Evolutionary conservation across 2,888 invertebrate species (phyloP).

Genomic region (Trichopria drosophilae): DNA sequence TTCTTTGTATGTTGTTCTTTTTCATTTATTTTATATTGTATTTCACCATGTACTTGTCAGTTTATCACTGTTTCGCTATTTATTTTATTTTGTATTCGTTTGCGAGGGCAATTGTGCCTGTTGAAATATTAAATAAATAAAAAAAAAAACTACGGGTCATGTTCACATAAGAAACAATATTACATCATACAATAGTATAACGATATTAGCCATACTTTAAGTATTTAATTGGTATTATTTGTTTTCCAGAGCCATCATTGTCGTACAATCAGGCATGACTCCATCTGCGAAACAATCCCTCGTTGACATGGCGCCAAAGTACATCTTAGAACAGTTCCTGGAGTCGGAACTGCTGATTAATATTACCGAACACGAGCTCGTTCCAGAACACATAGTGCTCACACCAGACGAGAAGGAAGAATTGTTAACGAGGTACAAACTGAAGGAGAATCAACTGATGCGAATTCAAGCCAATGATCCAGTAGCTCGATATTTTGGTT

Average conservation of each 20-base stretch:
- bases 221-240: slow-evolving; percentile 4
- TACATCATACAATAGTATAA: too few relatives aligned
- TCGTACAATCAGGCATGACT: slow-evolving; percentile 98
- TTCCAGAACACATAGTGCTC: slow-evolving; percentile 98
- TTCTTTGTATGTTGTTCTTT: too few relatives aligned
- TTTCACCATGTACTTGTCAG: too few relatives aligned
- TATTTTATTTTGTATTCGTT: too few relatives aligned
- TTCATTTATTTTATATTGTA: too few relatives aligned
- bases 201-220: too few relatives aligned
- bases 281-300: slow-evolving; percentile 97
- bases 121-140: too few relatives aligned
- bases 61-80: too few relatives aligned
- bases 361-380: slow-evolving; percentile 96
- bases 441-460: slow-evolving; percentile 98
- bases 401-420: slow-evolving; percentile 98
- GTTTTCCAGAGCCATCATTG: slow-evolving; percentile 82
- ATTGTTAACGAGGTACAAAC: slow-evolving; percentile 90
- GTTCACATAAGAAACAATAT: too few relatives aligned
- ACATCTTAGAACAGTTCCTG: slow-evolving; percentile 93
- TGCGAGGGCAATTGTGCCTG: too few relatives aligned
- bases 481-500: slow-evolving; percentile 96
- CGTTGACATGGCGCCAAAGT: slow-evolving; percentile 98
- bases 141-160: too few relatives aligned
- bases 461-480: slow-evolving; percentile 99
- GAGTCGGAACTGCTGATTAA: slow-evolving; percentile 96